phyloP scores from a whole-genome alignment of 2,888 invertebrate species.

The Tetranychus truncatus region DNA sequence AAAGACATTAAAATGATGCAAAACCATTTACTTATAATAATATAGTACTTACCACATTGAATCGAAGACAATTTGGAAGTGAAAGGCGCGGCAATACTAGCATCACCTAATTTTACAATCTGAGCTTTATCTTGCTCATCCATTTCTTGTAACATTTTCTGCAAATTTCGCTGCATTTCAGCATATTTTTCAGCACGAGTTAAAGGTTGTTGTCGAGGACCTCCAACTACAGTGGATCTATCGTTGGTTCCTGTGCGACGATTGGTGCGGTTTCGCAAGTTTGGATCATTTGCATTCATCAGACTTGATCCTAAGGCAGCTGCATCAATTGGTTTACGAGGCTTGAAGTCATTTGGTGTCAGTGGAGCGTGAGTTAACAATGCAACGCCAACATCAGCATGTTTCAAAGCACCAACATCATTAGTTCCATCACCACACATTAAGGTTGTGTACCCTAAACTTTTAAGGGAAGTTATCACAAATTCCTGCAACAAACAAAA shows the following conservation, averaged over 20 bases:
- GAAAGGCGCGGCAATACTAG: conserved; percentile 96
- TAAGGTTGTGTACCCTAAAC: conserved; percentile 66
- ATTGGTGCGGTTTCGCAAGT: not conserved
- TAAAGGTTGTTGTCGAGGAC: not conserved
- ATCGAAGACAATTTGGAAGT: conserved; percentile 92
- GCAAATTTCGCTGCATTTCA: conserved; percentile 37
- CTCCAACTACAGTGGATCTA: not conserved
- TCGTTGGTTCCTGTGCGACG: not conserved
- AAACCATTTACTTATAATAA: conserved; percentile 1
- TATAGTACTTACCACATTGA: conserved; percentile 58
- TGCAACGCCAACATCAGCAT: conserved; percentile 62
- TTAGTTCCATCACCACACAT: conserved; percentile 99
- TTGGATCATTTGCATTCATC: not conserved
- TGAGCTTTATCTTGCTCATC: conserved; percentile 70
- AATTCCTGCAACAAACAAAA: conserved; percentile 43
- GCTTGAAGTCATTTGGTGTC: conserved; percentile 13
- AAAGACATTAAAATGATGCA: conserved; percentile 3
- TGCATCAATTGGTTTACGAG: not conserved
- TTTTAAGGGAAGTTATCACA: conserved; percentile 70
- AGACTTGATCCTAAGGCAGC: not conserved
- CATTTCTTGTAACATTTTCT: conserved; percentile 59
- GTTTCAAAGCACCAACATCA: conserved; percentile 95
- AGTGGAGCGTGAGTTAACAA: conserved; percentile 20
- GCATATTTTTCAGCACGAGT: conserved; percentile 4
- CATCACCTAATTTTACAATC: conserved; percentile 88